Conservation (phyloP, 2,113 vertebrate genomes). For the Mormyrus lacerda region DNA sequence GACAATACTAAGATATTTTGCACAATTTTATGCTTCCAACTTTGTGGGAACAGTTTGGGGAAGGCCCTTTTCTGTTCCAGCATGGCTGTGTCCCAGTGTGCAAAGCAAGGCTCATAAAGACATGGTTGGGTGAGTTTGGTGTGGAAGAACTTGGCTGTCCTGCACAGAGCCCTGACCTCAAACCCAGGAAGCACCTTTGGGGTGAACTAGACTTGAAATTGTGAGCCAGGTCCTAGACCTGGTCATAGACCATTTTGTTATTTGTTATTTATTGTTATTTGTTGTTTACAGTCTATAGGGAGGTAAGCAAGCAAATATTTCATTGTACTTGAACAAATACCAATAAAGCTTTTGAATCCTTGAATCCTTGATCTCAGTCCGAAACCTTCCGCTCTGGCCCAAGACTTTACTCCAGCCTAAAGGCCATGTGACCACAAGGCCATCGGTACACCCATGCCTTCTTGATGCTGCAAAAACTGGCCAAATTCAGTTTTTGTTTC, state of each 20-base stretch:
- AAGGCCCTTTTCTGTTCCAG: not conserved
- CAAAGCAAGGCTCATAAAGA: not conserved
- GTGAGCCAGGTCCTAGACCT: not conserved
- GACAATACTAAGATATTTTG: not conserved
- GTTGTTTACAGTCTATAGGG: not conserved
- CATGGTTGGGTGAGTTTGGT: not conserved
- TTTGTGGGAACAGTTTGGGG: not conserved
- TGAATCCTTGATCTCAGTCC: not conserved
- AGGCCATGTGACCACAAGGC: not conserved
- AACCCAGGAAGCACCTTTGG: not conserved
- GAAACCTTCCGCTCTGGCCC: not conserved
- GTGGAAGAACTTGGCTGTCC: not conserved
- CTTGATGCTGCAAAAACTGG: not conserved
- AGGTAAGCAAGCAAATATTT: not conserved
- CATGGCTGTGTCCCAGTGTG: not conserved
- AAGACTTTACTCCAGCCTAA: not conserved
- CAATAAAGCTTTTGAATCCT: not conserved
- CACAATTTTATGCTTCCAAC: not conserved
- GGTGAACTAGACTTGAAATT: not conserved
- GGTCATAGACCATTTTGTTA: not conserved
- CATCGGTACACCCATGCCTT: not conserved
- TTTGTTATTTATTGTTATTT: not conserved
- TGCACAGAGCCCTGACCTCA: not conserved
- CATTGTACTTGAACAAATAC: not conserved
- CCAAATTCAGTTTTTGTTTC: not conserved